Conservation (phyloP, 1,140 invertebrate genomes). For the Lasioglossum albipes region DNA sequence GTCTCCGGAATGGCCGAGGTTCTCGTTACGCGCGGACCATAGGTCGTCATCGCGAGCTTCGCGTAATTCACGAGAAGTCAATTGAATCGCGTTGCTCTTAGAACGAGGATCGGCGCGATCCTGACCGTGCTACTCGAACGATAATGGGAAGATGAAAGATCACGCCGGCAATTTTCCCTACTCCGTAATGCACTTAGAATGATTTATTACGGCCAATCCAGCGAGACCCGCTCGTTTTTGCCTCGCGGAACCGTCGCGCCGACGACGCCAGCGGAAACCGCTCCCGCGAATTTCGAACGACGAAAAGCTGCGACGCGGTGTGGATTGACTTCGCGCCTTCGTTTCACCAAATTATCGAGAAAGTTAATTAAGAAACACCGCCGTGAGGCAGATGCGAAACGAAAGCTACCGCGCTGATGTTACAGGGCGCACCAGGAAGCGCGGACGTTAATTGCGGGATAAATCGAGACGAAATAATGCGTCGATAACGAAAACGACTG, state of each 20-base stretch:
- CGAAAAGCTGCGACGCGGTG: background rate
- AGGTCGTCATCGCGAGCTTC: background rate
- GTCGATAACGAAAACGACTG: too few species aligned
- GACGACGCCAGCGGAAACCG: too few species aligned
- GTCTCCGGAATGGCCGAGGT: background rate
- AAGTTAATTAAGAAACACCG: constrained; percentile 1
- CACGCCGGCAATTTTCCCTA: constrained; percentile 30
- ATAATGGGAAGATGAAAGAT: constrained; percentile 48
- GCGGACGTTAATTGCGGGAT: too few species aligned
- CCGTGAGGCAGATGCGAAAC: background rate
- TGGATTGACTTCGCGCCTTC: background rate
- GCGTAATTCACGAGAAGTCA: constrained; percentile 11
- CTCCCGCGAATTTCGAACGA: background rate
- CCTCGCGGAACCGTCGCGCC: background rate
- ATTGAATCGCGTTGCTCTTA: constrained; percentile 7
- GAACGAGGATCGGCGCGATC: constrained; percentile 25
- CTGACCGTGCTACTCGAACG: constrained; percentile 41
- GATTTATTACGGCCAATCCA: constrained; percentile 18
- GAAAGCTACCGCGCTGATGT: background rate
- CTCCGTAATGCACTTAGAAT: constrained; percentile 12
- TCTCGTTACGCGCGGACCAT: constrained; percentile 11
- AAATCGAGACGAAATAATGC: too few species aligned
- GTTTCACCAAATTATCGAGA: constrained; percentile 18
- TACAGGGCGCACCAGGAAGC: background rate
- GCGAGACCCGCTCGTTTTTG: constrained; percentile 1